A percentile compares a stretch with the other conserved stretches of the same genome.
These are phyloP conservation scores for Stichopus horrens DNA, from an alignment of 53 echinoderm and acorn worm species.

Conservation along the genomic window DNA sequence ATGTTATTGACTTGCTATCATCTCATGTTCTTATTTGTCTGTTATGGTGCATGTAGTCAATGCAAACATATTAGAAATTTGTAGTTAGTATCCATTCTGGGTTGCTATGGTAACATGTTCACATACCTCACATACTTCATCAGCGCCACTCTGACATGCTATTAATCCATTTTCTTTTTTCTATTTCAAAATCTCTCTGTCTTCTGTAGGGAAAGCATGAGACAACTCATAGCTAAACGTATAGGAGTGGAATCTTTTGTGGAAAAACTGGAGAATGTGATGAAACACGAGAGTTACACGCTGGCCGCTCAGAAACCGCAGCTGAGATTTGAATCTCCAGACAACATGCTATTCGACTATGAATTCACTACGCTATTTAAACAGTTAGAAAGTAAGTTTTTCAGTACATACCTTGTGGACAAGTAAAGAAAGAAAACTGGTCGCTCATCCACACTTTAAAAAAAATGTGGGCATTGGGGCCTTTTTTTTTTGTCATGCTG, in stretches of 20 bases:
- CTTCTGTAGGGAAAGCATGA: constrained; percentile 73
- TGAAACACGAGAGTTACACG: constrained; percentile 94
- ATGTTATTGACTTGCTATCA: no score
- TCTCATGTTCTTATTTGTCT: no score
- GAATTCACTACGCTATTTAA: constrained; percentile 96
- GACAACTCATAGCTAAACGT: constrained; percentile 85
- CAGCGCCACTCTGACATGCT: background rate
- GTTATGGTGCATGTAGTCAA: no score
- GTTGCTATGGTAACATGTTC: no score
- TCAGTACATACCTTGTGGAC: no score
- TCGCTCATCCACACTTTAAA: no score
- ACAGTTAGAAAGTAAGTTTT: constrained; percentile 79
- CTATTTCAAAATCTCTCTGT: background rate
- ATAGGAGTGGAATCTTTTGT: constrained; percentile 85
- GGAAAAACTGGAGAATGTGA: constrained; percentile 84
- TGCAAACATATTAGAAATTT: no score
- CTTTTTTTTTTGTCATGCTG: no score
- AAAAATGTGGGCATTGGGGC: no score
- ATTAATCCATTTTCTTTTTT: background rate
- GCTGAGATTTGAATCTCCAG: constrained; percentile 68
- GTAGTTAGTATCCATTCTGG: no score
- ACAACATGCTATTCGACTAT: constrained; percentile 87
- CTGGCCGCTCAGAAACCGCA: constrained; percentile 92
- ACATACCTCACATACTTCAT: no score
- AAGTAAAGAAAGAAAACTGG: no score